Evolutionary conservation across 2,113 vertebrate genomes (phyloP).

Genomic region (Odobenus rosmarus): DNA sequence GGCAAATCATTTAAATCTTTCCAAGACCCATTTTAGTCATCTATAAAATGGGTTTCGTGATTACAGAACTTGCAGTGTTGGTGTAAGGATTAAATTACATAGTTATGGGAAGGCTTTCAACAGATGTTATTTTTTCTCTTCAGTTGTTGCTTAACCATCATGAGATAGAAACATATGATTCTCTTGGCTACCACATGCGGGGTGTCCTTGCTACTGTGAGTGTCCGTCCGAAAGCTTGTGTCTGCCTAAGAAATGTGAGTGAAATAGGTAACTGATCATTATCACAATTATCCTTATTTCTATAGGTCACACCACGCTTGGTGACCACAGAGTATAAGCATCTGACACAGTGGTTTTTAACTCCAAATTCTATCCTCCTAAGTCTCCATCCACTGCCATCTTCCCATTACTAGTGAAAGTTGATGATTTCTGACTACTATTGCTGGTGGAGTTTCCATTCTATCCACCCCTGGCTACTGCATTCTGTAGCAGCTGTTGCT

Average conservation of each 20-base stretch:
- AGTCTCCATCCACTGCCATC: neutral
- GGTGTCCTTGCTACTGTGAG: neutral
- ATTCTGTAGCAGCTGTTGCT: neutral
- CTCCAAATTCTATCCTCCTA: neutral
- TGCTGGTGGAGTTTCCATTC: neutral
- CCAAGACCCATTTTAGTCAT: neutral
- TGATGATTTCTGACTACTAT: neutral
- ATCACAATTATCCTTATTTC: neutral
- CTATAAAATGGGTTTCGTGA: constrained; percentile 23
- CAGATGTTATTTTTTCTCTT: neutral
- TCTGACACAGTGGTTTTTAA: neutral
- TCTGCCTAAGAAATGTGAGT: neutral
- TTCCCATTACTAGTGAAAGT: neutral
- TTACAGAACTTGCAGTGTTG: neutral
- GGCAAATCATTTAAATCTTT: neutral
- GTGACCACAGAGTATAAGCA: neutral
- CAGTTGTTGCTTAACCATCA: neutral
- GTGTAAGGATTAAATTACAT: neutral
- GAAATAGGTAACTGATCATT: neutral
- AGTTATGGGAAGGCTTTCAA: neutral
- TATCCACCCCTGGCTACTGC: neutral
- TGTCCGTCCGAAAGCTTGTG: neutral
- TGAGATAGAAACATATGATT: neutral
- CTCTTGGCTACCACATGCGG: neutral
- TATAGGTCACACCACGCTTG: neutral